These are phyloP conservation scores for Mormyrops boulengeri DNA, from an alignment of 2,797 vertebrate species.

Conservation along the genomic window DNA sequence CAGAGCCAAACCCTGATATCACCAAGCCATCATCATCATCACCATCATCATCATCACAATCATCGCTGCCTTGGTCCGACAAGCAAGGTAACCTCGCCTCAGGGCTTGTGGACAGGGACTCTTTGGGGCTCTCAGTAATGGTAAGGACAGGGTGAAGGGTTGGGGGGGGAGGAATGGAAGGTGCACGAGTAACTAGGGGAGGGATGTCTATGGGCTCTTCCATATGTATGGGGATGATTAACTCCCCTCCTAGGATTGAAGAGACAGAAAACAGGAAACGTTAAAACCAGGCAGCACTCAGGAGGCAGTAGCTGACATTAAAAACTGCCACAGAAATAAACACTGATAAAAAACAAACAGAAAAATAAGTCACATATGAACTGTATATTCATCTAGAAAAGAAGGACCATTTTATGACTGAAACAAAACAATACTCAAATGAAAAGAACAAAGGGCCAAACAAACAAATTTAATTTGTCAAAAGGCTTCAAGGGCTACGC, in stretches of 20 bases:
- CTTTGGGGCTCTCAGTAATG: constrained; percentile 89
- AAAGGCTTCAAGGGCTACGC: constrained; percentile 67
- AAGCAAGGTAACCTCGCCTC: constrained; percentile 85
- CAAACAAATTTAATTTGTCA: constrained; percentile 61
- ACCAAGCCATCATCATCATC: constrained; percentile 80
- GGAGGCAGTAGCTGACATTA: not conserved
- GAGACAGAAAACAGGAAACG: constrained; percentile 49
- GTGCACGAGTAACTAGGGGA: constrained; percentile 92
- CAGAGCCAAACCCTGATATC: constrained; percentile 92
- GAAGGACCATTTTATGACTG: constrained; percentile 24
- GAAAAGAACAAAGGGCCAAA: constrained; percentile 45
- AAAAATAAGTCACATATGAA: constrained; percentile 17
- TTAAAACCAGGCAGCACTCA: constrained; percentile 36
- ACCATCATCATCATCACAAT: constrained; percentile 82
- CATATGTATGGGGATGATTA: constrained; percentile 96
- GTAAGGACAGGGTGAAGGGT: constrained; percentile 83
- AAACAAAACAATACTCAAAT: constrained; percentile 54
- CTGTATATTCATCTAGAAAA: not conserved
- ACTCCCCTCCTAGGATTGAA: constrained; percentile 90
- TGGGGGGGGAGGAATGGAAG: constrained; percentile 86
- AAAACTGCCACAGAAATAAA: constrained; percentile 49
- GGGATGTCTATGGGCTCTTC: constrained; percentile 98
- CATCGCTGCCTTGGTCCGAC: constrained; percentile 92
- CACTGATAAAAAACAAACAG: constrained; percentile 24
- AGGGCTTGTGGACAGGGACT: constrained; percentile 84